Base-by-base conservation (phyloP, 2,113 vertebrate genomes). In the Centropus unirufus region DNA sequence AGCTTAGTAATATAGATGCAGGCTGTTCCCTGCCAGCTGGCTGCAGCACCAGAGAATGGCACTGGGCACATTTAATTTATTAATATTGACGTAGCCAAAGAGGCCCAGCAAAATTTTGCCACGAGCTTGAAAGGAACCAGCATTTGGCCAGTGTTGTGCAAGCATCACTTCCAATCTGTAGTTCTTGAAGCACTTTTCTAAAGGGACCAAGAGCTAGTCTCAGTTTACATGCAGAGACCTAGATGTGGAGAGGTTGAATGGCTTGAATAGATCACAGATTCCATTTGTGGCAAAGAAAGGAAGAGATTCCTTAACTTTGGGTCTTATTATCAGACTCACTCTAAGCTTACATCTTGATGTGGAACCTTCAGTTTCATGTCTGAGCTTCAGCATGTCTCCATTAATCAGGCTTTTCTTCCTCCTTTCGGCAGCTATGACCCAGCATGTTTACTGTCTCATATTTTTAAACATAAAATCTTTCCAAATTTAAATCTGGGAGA, bases 121-220 rank as follows among this genome's bases (percentile, higher is more conserved):
- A 90, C 30, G 83, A 83, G 58, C 49, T 73, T 94, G 90, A 93
- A 89, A 82, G 68, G 44, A 96, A 78, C 22, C 32, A 93, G 61
- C n/a, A 66, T 73, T 94, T 96, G 86, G 87, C 89, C 11, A 3
- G 36, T 54, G 76, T 24, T 72, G 27, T 73, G 74, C n/a, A 92
- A 91, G 62, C 81, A 89, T 94, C 89, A 84, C 30, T 93, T 93
- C 81, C 62, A 95, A 96, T 95, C 83, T 94, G 85, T 67, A 84
- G 73, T 22, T 84, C 68, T 94, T 36, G 72, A 68, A 72, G 61
- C 24, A 54, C 40, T 95, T 93, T 87, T 66, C 57, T 80, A 54
- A 92, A 81, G 76, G 27, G 64, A 81, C 59, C 80, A 42, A 44
- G 34, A 57, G 9, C 5, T 29, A 64, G 55, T 93, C 52, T 96